These are phyloP conservation scores for Microctonus brassicae DNA, from an alignment of 2,888 invertebrate genomes.

Conservation along the genomic window DNA sequence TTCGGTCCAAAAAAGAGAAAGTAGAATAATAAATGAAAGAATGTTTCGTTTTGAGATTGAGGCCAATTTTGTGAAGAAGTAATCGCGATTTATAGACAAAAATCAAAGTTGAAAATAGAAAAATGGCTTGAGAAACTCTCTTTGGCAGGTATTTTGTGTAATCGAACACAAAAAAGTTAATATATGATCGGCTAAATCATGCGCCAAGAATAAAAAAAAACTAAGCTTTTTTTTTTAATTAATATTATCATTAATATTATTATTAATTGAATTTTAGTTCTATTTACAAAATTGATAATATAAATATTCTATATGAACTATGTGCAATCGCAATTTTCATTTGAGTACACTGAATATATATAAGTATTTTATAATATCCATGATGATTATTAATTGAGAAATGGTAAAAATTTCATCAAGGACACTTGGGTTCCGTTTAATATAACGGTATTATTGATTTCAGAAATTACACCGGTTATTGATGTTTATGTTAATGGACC, in stretches of 20 bases:
- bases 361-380: background rate
- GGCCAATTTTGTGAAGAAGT: background rate
- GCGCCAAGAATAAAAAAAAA: background rate
- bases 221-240: conserved; percentile 5
- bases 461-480: background rate
- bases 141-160: conserved; percentile 13
- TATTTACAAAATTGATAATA: conserved; percentile 22
- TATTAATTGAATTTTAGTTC: background rate
- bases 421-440: background rate
- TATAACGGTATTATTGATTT: background rate
- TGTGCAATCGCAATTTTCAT: background rate
- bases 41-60: background rate
- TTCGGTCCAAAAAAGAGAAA: background rate
- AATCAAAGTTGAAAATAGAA: background rate
- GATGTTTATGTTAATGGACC: background rate
- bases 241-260: too few relatives aligned
- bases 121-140: background rate
- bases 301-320: conserved; percentile 25
- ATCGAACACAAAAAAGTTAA: conserved; percentile 2
- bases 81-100: background rate
- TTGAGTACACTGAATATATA: background rate
- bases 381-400: background rate
- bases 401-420: background rate
- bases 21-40: background rate
- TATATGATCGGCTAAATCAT: too few relatives aligned